A percentile compares a stretch with the other conserved stretches of the same genome.
Conservation (phyloP, 2,888 invertebrate species). For the Lycaena phlaeas region DNA sequence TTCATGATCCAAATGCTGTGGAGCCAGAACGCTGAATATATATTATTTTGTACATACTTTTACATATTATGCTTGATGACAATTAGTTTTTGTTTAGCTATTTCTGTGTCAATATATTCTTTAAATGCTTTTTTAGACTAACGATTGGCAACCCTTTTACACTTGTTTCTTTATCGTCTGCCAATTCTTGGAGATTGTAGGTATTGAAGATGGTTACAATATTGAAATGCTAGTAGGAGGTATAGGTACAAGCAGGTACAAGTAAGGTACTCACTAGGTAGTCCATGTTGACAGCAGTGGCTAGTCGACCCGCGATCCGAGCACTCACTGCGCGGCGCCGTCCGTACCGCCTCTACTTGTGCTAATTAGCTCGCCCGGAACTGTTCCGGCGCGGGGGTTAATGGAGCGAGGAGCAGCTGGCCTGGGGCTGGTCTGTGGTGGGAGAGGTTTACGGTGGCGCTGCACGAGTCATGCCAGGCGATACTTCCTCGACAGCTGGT, state of each 20-base stretch:
- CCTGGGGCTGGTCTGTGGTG: background rate
- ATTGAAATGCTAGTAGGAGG: background rate
- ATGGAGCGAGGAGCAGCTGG: background rate
- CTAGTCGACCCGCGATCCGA: conserved; percentile 6
- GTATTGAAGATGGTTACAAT: background rate
- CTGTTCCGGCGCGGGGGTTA: background rate
- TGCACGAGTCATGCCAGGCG: background rate
- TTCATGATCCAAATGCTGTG: no score
- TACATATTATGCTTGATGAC: no score
- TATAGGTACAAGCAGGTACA: background rate
- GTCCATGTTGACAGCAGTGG: conserved; percentile 17
- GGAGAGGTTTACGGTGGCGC: background rate
- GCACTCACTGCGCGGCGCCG: conserved; percentile 11
- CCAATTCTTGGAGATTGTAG: no score
- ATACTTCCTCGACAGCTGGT: background rate
- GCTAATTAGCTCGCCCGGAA: background rate
- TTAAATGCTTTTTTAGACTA: no score
- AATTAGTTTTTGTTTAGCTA: no score
- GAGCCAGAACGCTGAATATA: no score
- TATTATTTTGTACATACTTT: no score
- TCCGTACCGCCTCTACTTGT: conserved; percentile 13
- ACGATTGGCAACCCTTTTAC: no score
- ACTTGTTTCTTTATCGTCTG: no score
- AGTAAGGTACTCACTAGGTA: conserved; percentile 15
- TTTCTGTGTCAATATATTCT: no score